These are phyloP conservation scores for Byasa hedistus DNA, from an alignment of 2,888 invertebrate genomes.

Conservation along the genomic window DNA sequence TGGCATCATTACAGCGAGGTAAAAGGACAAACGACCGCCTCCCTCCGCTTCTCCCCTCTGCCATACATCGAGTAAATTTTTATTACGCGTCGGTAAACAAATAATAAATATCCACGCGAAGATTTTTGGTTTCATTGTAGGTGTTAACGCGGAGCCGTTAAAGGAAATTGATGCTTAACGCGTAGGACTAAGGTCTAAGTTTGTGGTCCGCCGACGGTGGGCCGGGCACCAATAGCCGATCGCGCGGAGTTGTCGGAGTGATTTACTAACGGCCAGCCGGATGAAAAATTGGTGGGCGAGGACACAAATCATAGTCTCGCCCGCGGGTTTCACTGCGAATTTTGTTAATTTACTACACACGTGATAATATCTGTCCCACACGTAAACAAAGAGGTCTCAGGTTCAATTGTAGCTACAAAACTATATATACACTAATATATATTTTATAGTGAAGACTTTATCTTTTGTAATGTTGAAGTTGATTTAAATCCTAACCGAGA, in stretches of 20 bases:
- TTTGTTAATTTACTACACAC: constrained; percentile 37
- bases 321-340: constrained; percentile 43
- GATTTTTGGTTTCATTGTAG: constrained; percentile 17
- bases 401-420: too few relatives aligned
- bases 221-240: constrained; percentile 40
- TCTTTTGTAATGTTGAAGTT: too few relatives aligned
- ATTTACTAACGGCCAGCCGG: constrained; percentile 45
- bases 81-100: constrained; percentile 45
- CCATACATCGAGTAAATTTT: constrained; percentile 42
- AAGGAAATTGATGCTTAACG: constrained; percentile 31
- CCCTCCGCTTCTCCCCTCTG: background rate
- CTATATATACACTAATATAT: too few relatives aligned
- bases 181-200: constrained; percentile 32
- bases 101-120: constrained; percentile 41
- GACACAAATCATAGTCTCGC: constrained; percentile 50
- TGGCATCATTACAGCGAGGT: constrained; percentile 28
- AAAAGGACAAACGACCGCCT: constrained; percentile 34
- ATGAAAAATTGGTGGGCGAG: constrained; percentile 48
- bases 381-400: too few relatives aligned
- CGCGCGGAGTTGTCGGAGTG: constrained; percentile 44
- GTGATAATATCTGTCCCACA: background rate
- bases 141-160: background rate
- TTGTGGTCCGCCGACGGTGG: constrained; percentile 18
- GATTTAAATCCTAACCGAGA: too few relatives aligned
- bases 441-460: too few relatives aligned